Base-by-base conservation (phyloP, 2,113 vertebrate genomes). In the Atlantisia rogersi region DNA sequence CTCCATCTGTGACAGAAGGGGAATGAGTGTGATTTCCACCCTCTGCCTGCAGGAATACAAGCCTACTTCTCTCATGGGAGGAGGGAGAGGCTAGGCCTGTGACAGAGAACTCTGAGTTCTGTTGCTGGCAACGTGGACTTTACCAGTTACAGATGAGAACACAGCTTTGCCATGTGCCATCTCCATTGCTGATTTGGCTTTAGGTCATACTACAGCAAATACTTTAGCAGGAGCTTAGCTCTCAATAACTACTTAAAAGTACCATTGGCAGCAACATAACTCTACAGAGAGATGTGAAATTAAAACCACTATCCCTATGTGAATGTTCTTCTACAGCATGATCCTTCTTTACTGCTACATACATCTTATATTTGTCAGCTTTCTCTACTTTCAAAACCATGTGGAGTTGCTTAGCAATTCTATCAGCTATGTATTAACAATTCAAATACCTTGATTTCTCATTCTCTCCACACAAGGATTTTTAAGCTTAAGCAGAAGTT, bases 401-500 rank as follows among this genome's bases (percentile, higher is more conserved):
- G 56, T 79, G 83, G 46, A 81, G 68, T 65, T 52, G 39, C 39
- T 92, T 39, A 86, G 56, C 55, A 96, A 71, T 90, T 95, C 82
- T 70, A 86, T 29, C 25, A 59, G 37, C 62, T 86, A 26, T 18
- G 6, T 68, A 83, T 67, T 86, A 85, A 60, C 88, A 90, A 82
- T 44, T 90, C 60, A 94, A 88, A 71, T 70, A 83, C 24, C 76
- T 70, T 14, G 5, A 74, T 86, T 92, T 86, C 60, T 53, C 26
- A 17, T 77, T 92, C 32, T 81, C 21, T 48, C 63, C 39, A 69
- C n/a, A 55, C 19, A 83, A 44, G 35, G 12, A 53, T 35, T 90
- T 92, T 88, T 63, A 76, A 86, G 79, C 59, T 77, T 42, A 88
- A 83, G 48, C 42, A 93, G 74, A 88, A 90, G 16, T n/a, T 90